Conservation (phyloP, 2,113 vertebrate species). For the Pygathrix nemaeus region DNA sequence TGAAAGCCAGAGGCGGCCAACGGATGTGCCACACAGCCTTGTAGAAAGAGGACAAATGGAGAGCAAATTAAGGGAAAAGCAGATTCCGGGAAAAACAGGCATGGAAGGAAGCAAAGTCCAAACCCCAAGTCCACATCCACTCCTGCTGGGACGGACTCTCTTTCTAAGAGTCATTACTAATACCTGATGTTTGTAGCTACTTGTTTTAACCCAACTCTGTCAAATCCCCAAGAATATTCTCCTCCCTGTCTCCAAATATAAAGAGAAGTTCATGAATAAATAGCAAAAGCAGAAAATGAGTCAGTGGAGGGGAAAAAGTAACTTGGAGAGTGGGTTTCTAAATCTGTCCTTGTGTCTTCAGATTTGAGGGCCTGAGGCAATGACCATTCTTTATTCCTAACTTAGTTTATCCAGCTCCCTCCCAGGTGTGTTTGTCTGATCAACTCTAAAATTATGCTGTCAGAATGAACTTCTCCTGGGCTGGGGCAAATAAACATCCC, state of each 20-base stretch:
- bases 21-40: neutral
- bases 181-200: neutral
- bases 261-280: neutral
- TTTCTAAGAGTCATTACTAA: neutral
- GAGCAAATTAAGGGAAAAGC: neutral
- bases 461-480: slow-evolving; percentile 58
- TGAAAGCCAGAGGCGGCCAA: neutral
- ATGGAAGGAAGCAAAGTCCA: neutral
- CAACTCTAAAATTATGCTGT: slow-evolving; percentile 4
- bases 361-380: neutral
- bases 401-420: neutral
- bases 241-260: neutral
- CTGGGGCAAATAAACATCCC: slow-evolving; percentile 64
- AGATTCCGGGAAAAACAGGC: neutral
- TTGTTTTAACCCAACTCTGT: neutral
- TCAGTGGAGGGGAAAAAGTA: neutral
- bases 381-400: neutral
- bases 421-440: slow-evolving; percentile 55
- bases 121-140: neutral
- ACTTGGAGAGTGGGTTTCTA: neutral
- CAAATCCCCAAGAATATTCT: neutral
- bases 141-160: neutral
- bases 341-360: neutral
- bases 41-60: neutral
- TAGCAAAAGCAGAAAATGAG: slow-evolving; percentile 1